Evolutionary conservation across 2,797 vertebrate genomes (phyloP), one percentile per base, ranked within the genome.

Genomic region (Amphiprion clarkii): DNA sequence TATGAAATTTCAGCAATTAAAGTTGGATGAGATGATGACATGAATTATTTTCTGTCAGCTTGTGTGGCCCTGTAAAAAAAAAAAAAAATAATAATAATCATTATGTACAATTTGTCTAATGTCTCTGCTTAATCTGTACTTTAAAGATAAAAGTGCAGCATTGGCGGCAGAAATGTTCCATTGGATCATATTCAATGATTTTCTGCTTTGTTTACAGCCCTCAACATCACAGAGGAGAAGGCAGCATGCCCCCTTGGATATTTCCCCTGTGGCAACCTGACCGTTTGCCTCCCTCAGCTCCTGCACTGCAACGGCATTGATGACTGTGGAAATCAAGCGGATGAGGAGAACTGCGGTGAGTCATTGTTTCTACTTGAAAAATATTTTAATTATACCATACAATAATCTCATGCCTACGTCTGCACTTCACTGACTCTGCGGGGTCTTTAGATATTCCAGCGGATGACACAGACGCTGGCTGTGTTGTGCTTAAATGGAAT

Each of bases 331-430:
- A 99, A 99, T 74, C 92, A 78, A 11, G 97, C 97, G 0, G 98
- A 99, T 0, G 97, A 99, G 91, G 96, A 99, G 54, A 96, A 97
- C 91, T 99, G 98, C 6, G 97, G 98, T 99, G 92, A 94, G 93
- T 91, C 17, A 27, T 13, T 56, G 29, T 51, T 56, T 72, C 42
- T 21, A 13, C 40, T 60, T 42, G 1, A 64, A 19, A 33, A 9
- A 31, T 23, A 33, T 54, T 19, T 11, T 10, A 27, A 60, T 17
- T 21, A 12, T 27, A 23, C 0, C 1, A 14, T 27, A 40, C 6
- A 9, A 36, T 27, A 8, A 44, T 21, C 17, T 44, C 2, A 11
- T 42, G 55, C 7, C 19, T 25, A 3, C 17, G 25, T 5, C 2
- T 31, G 25, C 2, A 7, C 16, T 55, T 16, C 12, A 59, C 5